phyloP scores from a whole-genome alignment of 2,888 invertebrate genomes.

The Timema podura region DNA sequence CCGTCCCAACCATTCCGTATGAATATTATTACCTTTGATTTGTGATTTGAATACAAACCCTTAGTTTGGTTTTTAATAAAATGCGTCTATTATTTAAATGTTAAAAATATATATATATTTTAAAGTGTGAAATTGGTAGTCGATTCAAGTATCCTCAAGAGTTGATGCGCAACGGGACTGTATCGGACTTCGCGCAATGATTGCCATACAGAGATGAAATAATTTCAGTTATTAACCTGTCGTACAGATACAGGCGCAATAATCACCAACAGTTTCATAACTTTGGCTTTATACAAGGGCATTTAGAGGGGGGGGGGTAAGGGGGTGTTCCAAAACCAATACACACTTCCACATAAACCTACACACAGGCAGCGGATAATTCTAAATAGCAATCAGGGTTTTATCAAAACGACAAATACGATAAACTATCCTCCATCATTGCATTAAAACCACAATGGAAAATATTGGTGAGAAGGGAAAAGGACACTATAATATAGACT shows the following conservation, averaged over 20 bases:
- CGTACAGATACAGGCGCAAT: not conserved
- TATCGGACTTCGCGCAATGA: no score
- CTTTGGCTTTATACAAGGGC: conserved; percentile 1
- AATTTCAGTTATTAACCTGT: conserved; percentile 16
- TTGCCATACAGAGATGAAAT: conserved; percentile 7
- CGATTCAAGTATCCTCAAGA: no score
- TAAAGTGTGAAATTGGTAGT: no score
- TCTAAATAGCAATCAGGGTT: conserved; percentile 26
- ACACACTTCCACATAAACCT: not conserved
- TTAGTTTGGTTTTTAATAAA: no score
- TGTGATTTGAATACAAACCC: no score
- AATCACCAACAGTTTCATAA: conserved; percentile 13
- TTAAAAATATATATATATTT: no score
- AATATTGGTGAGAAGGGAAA: no score
- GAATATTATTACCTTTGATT: no score
- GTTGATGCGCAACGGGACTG: no score
- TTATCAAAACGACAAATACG: conserved; percentile 24
- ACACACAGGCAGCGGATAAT: conserved; percentile 16
- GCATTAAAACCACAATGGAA: conserved; percentile 8
- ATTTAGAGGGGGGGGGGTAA: not conserved
- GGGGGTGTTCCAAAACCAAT: not conserved
- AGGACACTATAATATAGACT: no score
- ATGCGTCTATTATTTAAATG: no score
- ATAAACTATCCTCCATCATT: conserved; percentile 9
- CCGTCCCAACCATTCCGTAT: no score